Conservation (phyloP, 2,113 vertebrate species). For the Podocnemis expansa region DNA sequence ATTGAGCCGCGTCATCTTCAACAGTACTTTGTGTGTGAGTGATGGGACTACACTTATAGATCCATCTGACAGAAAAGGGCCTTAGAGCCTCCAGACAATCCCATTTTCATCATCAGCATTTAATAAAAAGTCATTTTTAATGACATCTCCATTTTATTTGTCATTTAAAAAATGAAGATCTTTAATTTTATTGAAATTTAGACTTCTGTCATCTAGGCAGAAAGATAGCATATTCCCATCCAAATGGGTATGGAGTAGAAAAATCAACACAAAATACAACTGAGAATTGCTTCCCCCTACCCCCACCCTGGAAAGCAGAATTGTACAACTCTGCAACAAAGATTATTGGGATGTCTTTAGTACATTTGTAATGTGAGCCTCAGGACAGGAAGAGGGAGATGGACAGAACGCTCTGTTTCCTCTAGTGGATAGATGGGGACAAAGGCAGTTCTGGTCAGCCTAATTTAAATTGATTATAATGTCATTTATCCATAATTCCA, state of each 20-base stretch:
- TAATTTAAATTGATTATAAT: not conserved
- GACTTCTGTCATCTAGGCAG: not conserved
- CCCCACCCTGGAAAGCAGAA: not conserved
- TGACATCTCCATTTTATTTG: not conserved
- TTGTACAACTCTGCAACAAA: not conserved
- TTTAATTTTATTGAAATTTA: not conserved
- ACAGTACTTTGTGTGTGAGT: not conserved
- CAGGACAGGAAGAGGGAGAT: not conserved
- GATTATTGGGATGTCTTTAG: not conserved
- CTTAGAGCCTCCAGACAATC: not conserved
- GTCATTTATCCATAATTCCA: not conserved
- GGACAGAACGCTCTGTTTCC: conserved; percentile 6
- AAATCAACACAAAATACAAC: conserved; percentile 19
- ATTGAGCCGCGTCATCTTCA: not conserved
- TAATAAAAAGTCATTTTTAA: not conserved
- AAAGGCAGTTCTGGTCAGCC: not conserved
- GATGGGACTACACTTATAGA: not conserved
- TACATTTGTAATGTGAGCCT: not conserved
- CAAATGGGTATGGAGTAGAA: not conserved
- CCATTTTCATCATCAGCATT: not conserved
- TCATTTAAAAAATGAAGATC: not conserved
- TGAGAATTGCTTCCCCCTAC: not conserved
- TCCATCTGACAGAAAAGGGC: not conserved
- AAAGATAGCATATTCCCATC: not conserved
- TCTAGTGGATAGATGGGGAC: not conserved